Base-by-base conservation (phyloP, 2,113 vertebrate genomes). In the Bostrychus sinensis region DNA sequence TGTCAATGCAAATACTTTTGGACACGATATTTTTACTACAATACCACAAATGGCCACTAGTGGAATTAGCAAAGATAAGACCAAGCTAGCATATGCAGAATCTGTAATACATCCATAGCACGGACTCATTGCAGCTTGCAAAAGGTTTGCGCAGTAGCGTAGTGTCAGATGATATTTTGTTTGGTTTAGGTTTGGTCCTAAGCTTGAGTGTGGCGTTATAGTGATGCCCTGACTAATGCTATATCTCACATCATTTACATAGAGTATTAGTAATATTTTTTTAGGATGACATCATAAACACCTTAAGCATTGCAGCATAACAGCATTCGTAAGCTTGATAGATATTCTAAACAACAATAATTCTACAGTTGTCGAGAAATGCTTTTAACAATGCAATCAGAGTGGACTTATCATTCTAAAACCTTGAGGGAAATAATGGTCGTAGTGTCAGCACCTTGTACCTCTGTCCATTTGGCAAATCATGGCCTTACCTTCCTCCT, bases 401-500 rank as follows among this genome's bases (percentile, higher is more conserved):
- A 70, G 57, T 56, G 37, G 53, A 1, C 34, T 36, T 56, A 48
- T 57, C 57, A 39, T 19, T 56, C 1, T 34, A 5, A 12, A 43
- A 72, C 39, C 53, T 62, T 51, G n/a, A 48, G 50, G 22, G 43
- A 36, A 1, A 34, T 26, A 16, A 38, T 43, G 54, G 22, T 55
- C 4, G 17, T 13, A 7, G 38, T 7, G 23, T 72, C 69, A 67
- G 67, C 66, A 34, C 13, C 62, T 72, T 74, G 7, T 9, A 0
- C 51, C 56, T 48, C 3, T 10, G 37, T 61, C 61, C 39, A 57
- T 82, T 66, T 57, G 65, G 68, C 19, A 56, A 62, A 57, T 65
- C 30, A 23, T 58, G 56, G 34, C 50, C 41, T 82, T 55, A 4
- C 55, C 65, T 77, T 72, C 48, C 8, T 61, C 53, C 65, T 56